Base-by-base conservation (phyloP, 1,140 invertebrate genomes). In the Drosophila busckii region DNA sequence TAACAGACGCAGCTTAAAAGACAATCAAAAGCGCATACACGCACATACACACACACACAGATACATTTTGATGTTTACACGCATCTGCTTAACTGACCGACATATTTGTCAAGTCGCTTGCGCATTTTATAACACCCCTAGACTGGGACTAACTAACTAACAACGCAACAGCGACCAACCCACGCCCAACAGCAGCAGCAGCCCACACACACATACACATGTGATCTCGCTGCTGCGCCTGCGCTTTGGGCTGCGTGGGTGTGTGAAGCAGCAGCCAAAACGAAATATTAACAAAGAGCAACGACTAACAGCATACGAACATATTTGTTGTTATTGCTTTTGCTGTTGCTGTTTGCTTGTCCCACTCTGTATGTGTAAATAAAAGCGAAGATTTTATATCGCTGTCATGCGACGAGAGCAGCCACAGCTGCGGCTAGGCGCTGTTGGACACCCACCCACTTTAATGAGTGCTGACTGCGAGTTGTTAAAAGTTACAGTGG, bases 341-440 rank as follows among this genome's bases (percentile, higher is more conserved):
- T 68, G 54, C 31, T 76, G 66, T 48, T 70, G 63, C 37, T 80
- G 31, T 62, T 62, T 44, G 49, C 49, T n/a, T n/a, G n/a, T n/a
- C n/a, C n/a, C n/a, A n/a, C n/a, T n/a, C n/a, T n/a, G n/a, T n/a
- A n/a, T n/a, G 49, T 58, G 58, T 63, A 64, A 59, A 80, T 80
- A 82, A 80, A 80, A 64, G 56, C 49, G 56, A 69, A 62, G 69
- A 80, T 73, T 80, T 80, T 69, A 80, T 82, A 56, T 54, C 22
- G 62, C 38, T 59, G 56, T 55, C 61, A 31, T 29, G 61, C 19
- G 58, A 49, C 42, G n/a, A n/a, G n/a, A n/a, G n/a, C n/a, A n/a
- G n/a, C n/a, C n/a, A n/a, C n/a, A n/a, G n/a, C 13, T 7, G 19
- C 16, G 2, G n/a, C 8, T 29, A 10, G 19, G 31, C 5, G 69